Conservation (phyloP, 2,113 vertebrate genomes). For the Sinosuthora webbiana region DNA sequence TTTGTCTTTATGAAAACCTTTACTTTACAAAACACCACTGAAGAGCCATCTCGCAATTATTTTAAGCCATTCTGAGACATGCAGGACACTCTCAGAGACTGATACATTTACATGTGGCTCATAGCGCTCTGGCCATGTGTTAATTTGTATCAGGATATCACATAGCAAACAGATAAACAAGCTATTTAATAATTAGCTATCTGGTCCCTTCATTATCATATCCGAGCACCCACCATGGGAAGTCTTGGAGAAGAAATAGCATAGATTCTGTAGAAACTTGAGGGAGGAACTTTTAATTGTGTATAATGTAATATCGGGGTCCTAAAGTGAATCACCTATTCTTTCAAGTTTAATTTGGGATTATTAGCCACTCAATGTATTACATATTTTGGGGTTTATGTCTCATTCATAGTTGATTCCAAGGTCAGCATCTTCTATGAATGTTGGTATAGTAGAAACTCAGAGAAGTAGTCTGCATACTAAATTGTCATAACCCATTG, state of each 20-base stretch:
- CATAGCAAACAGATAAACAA: conserved; percentile 1
- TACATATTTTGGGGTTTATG: not conserved
- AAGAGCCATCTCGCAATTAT: too few relatives aligned
- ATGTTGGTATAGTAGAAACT: not conserved
- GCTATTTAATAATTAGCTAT: conserved; percentile 9
- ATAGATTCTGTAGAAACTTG: not conserved
- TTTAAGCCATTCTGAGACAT: too few relatives aligned
- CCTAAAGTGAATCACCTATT: not conserved
- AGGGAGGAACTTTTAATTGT: not conserved
- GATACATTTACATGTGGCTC: too few relatives aligned
- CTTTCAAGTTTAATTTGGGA: not conserved
- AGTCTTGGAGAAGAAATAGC: not conserved
- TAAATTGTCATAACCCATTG: not conserved
- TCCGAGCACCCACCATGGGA: not conserved
- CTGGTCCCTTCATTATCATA: not conserved
- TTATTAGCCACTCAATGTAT: not conserved
- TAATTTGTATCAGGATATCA: not conserved
- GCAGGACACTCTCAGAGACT: too few relatives aligned
- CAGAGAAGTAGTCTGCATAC: not conserved
- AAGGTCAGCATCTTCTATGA: not conserved
- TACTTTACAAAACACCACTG: too few relatives aligned
- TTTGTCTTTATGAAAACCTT: too few relatives aligned
- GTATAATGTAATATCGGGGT: not conserved
- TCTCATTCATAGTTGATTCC: not conserved
- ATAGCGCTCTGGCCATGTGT: too few relatives aligned